Evolutionary conservation across 2,113 vertebrate species (phyloP).

Genomic region (Balaeniceps rex): DNA sequence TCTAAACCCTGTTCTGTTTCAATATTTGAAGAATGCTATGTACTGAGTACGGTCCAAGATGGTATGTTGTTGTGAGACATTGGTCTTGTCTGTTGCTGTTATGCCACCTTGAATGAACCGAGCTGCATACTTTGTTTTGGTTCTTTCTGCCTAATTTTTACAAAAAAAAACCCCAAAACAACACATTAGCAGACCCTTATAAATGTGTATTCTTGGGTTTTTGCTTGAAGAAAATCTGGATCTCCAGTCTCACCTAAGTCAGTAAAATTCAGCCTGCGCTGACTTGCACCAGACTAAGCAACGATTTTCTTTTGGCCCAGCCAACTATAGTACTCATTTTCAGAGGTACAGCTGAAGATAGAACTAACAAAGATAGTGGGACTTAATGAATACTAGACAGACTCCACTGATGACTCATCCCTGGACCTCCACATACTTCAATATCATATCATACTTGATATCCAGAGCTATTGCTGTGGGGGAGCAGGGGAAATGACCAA

Average conservation of each 20-base stretch:
- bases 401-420: not conserved
- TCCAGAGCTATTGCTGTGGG: not conserved
- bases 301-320: not conserved
- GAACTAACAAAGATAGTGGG: not conserved
- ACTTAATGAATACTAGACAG: not conserved
- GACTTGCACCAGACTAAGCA: not conserved
- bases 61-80: not conserved
- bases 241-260: not conserved
- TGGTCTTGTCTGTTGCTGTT: not conserved
- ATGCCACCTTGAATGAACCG: not conserved
- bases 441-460: not conserved
- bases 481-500: rapidly evolving
- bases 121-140: not conserved
- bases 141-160: not conserved
- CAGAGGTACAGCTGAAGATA: not conserved
- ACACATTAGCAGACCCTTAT: not conserved
- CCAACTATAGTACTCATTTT: not conserved
- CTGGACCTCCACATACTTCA: not conserved
- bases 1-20: conserved; percentile 35
- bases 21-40: conserved; percentile 31
- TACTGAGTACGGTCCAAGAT: not conserved
- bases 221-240: not conserved
- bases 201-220: not conserved
- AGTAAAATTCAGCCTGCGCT: not conserved
- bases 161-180: not conserved